Base-by-base conservation (phyloP, 2,888 invertebrate genomes). In the Diachrysia chrysitis region DNA sequence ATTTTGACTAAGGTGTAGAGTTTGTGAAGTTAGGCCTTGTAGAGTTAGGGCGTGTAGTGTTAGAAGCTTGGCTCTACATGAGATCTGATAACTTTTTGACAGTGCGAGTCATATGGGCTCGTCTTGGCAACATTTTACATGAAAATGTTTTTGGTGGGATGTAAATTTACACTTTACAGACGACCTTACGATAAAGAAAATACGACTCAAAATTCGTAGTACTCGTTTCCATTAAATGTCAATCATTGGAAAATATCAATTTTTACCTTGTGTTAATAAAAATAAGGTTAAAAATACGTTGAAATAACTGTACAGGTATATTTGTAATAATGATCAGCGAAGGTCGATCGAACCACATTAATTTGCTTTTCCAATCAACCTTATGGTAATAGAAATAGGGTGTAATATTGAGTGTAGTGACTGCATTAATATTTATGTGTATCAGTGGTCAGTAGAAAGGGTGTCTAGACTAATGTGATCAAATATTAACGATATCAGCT, bases 391-490 rank as follows among this genome's bases (percentile, higher is more conserved):
- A 1, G 0, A 0, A 0, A 19, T 32, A 69, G 19, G 54, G 32
- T 35, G 48, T 12, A 55, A 57, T 55, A 53, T 68, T 1, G 0
- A 57, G 51, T 60, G n/a, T 17, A 1, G 12, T 35, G 10, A 1
- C 4, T 56, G 37, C 23, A 21, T 51, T n/a, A 61, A 37, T 0
- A 62, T 2, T 10, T 48, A 29, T 35, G 19, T 48, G 14, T 54
- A 19, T 57, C 6, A 2, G 21, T n/a, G 59, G 54, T 35, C 48
- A 75, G 37, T 46, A 58, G 57, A 60, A 66, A 35, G 42, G 46
- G 25, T 64, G 66, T 75, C 75, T 75, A 76, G 76, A 78, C 78
- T 51, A 56, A 64, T 68, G 66, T 64, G 19, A 19, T 77, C 42
- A 75, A 77, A 75, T 54, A 63, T 74, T 58, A 53, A 74, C 56